Evolutionary conservation across 2,797 vertebrate species (phyloP).

Genomic region (Poecilia picta): DNA sequence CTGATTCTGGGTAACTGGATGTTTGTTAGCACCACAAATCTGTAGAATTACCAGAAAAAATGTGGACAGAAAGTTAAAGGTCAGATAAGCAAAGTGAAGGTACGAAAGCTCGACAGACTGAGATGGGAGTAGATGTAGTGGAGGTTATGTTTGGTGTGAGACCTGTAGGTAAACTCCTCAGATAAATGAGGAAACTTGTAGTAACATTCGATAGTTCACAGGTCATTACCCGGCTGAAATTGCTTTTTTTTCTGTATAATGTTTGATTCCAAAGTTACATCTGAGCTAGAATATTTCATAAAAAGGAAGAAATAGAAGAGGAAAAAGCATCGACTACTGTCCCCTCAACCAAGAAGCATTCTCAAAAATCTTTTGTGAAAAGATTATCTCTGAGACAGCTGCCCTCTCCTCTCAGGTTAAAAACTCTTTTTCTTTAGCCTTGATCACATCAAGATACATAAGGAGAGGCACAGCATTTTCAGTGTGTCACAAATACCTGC

Average conservation of each 20-base stretch:
- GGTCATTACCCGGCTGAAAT: constrained; percentile 96
- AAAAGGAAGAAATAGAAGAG: constrained; percentile 84
- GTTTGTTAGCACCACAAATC: constrained; percentile 97
- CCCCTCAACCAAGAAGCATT: constrained; percentile 89
- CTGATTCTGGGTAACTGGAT: constrained; percentile 91
- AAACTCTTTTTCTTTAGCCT: constrained; percentile 83
- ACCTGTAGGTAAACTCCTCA: constrained; percentile 89
- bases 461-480: constrained; percentile 84
- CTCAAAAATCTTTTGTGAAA: constrained; percentile 84
- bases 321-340: constrained; percentile 92
- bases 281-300: constrained; percentile 84
- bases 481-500: constrained; percentile 86
- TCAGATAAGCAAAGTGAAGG: constrained; percentile 10
- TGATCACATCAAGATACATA: constrained; percentile 91
- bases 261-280: constrained; percentile 93
- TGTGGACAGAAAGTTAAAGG: constrained; percentile 29
- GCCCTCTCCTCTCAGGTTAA: constrained; percentile 68
- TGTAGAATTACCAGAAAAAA: constrained; percentile 50
- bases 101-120: constrained; percentile 16
- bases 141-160: constrained; percentile 88
- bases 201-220: constrained; percentile 96
- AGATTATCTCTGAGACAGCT: constrained; percentile 80
- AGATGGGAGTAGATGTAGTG: constrained; percentile 68
- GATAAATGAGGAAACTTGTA: constrained; percentile 75
- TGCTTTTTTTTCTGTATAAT: constrained; percentile 84